phyloP scores from a whole-genome alignment of 2,888 invertebrate species.

The Noctuana brunneofusca region DNA sequence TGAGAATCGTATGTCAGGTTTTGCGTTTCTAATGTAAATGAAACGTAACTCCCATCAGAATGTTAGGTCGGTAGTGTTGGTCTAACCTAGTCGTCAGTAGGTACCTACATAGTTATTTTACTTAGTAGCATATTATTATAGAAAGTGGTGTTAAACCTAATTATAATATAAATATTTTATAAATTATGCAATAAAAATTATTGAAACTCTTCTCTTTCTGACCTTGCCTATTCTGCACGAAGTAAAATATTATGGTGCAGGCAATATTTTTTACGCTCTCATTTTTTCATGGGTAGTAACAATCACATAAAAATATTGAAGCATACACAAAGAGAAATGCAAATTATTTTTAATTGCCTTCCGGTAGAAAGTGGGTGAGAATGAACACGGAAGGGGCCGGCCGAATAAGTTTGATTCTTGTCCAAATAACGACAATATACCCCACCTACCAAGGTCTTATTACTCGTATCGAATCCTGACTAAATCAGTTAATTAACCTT shows the following conservation, averaged over 20 bases:
- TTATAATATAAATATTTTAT: too few species aligned
- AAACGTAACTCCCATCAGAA: too few species aligned
- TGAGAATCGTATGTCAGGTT: too few species aligned
- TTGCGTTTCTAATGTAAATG: too few species aligned
- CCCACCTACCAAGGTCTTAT: conserved; percentile 48
- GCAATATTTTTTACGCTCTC: conserved; percentile 39
- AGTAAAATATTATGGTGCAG: conserved; percentile 2
- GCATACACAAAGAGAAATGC: conserved; percentile 73
- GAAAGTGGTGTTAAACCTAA: too few species aligned
- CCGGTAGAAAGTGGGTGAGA: conserved; percentile 80
- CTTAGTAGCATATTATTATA: too few species aligned
- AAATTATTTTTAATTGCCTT: conserved; percentile 79
- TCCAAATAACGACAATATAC: conserved; percentile 67
- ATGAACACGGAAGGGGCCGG: conserved; percentile 66
- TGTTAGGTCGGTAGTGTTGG: too few species aligned
- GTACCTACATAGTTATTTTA: too few species aligned
- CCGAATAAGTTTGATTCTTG: conserved; percentile 63
- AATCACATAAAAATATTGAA: conserved; percentile 58
- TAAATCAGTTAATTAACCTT: conserved; percentile 36
- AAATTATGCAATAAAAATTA: too few species aligned
- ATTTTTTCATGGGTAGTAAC: conserved; percentile 43
- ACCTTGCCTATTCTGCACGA: background rate
- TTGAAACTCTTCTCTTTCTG: too few species aligned
- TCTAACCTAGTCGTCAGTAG: too few species aligned
- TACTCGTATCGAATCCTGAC: conserved; percentile 47